A percentile compares a stretch with the other conserved stretches of the same genome.
Evolutionary conservation across 2,113 vertebrate genomes (phyloP).

Genomic region (Heterocephalus glaber): DNA sequence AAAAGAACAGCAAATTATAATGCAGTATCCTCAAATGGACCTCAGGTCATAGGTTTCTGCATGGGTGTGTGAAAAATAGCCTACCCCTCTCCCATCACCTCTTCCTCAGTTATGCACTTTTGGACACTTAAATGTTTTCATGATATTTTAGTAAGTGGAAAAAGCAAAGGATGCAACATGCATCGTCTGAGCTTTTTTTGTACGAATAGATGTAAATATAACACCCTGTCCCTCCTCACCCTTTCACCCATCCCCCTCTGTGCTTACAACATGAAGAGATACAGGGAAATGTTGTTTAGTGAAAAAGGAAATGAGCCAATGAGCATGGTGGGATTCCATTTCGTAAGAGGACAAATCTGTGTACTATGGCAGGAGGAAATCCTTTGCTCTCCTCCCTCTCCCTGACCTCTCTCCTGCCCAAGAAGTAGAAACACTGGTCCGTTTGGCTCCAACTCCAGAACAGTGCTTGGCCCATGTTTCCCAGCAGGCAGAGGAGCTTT

Average conservation of each 20-base stretch:
- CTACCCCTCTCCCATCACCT: neutral
- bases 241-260: neutral
- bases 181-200: neutral
- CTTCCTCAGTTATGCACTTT: neutral
- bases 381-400: neutral
- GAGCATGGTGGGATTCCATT: neutral
- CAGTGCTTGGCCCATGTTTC: neutral
- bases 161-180: neutral
- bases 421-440: neutral
- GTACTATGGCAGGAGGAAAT: neutral
- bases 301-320: neutral
- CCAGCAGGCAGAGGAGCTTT: neutral
- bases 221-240: neutral
- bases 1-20: neutral
- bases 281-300: neutral
- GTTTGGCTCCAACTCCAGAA: neutral
- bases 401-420: neutral
- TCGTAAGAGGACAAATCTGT: neutral
- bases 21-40: neutral
- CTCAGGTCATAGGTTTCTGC: too few species aligned
- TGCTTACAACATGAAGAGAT: neutral
- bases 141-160: neutral
- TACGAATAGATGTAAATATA: neutral
- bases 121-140: neutral
- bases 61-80: neutral